These are phyloP conservation scores for Drosophila trapezifrons DNA, from an alignment of 1,140 invertebrate species.

Conservation along the genomic window DNA sequence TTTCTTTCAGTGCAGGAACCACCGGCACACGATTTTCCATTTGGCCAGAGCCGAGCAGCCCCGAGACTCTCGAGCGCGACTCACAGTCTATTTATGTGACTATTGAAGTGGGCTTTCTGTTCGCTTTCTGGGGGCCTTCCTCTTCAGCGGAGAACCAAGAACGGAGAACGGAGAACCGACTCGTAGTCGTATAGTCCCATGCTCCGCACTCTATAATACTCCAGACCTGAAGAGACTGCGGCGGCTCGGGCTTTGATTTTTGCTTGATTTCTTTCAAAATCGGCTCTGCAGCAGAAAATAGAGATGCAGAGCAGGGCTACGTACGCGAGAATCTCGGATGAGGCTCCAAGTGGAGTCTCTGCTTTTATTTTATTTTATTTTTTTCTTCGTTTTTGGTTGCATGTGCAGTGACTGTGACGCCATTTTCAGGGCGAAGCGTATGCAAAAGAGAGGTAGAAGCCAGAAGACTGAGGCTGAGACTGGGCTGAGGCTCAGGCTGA, in stretches of 20 bases:
- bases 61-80: conserved; percentile 67
- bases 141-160: conserved; percentile 32
- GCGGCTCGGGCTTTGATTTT: conserved; percentile 79
- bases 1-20: conserved; percentile 21
- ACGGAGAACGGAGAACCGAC: neutral
- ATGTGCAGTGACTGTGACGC: conserved; percentile 76
- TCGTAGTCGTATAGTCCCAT: conserved; percentile 26
- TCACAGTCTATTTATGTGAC: conserved; percentile 80
- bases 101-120: conserved; percentile 75
- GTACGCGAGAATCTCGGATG: conserved; percentile 14
- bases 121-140: conserved; percentile 26
- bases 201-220: conserved; percentile 41
- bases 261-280: conserved; percentile 83
- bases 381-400: conserved; percentile 32
- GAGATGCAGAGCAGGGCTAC: conserved; percentile 66
- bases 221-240: conserved; percentile 47
- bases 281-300: conserved; percentile 65
- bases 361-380: conserved; percentile 22
- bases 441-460: conserved; percentile 68
- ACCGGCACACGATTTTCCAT: conserved; percentile 72
- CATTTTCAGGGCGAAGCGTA: conserved; percentile 73
- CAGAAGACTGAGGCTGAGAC: conserved; percentile 27
- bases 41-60: conserved; percentile 41
- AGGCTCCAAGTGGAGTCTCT: conserved; percentile 34
- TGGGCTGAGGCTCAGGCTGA: neutral